Percentiles rank a stretch among this genome's conserved stretches.
Evolutionary conservation across 2,113 vertebrate species (phyloP).

Genomic region (Xyliphius kryptos): DNA sequence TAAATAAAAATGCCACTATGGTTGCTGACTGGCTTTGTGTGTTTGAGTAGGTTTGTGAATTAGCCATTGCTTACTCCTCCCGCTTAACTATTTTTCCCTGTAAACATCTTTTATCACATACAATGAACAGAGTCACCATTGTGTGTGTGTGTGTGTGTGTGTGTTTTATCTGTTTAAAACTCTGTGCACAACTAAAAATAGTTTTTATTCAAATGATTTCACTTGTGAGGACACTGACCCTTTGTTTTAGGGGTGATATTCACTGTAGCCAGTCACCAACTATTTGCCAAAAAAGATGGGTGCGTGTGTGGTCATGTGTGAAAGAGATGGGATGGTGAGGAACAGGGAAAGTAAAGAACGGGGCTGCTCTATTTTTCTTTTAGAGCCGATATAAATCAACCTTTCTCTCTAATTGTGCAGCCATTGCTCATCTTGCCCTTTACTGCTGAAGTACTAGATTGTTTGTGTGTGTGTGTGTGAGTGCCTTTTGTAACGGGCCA

Average conservation of each 20-base stretch:
- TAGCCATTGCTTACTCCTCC: too few species aligned
- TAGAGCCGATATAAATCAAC: conserved; percentile 42
- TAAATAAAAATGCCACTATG: too few species aligned
- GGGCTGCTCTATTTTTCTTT: conserved; percentile 48
- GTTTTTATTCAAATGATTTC: conserved; percentile 45
- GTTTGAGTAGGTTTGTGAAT: too few species aligned
- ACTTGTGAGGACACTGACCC: conserved; percentile 50
- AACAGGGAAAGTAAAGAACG: conserved; percentile 50
- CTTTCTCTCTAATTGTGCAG: conserved; percentile 25
- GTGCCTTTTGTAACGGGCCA: too few species aligned
- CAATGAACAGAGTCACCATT: conserved; percentile 18
- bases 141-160: background rate
- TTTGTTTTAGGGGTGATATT: conserved; percentile 54
- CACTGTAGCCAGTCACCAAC: conserved; percentile 48
- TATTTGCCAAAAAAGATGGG: conserved; percentile 43
- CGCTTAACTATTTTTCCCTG: too few species aligned
- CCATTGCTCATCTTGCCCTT: conserved; percentile 18
- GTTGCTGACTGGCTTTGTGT: too few species aligned
- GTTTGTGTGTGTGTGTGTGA: too few species aligned
- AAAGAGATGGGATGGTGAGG: conserved; percentile 11
- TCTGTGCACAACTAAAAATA: conserved; percentile 42
- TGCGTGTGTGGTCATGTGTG: conserved; percentile 36
- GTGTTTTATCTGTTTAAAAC: conserved; percentile 23
- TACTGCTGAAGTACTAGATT: too few species aligned
- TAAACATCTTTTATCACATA: too few species aligned